These are phyloP conservation scores for Rhinoraja longicauda DNA, from an alignment of 2,797 vertebrate genomes.

Conservation along the genomic window DNA sequence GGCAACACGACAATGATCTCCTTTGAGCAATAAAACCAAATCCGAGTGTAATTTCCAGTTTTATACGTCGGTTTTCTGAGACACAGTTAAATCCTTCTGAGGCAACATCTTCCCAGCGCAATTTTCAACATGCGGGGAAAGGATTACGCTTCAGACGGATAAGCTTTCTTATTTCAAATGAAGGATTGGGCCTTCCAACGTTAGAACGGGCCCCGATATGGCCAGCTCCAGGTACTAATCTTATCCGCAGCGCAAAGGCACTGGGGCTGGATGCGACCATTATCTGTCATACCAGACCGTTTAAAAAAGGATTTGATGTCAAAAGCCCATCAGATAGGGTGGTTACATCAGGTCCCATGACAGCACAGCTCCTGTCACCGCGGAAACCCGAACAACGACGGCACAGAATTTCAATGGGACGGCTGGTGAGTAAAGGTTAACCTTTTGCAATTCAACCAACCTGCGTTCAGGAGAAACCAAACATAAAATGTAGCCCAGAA, in stretches of 20 bases:
- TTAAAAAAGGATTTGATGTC: neutral
- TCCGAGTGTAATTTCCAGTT: too few species aligned
- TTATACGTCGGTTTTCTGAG: neutral
- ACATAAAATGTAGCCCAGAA: neutral
- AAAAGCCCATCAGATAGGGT: neutral
- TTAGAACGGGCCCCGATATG: neutral
- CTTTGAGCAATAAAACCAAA: too few species aligned
- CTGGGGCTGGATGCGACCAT: neutral
- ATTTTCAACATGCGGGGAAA: neutral
- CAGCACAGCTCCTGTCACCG: neutral
- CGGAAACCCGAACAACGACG: neutral
- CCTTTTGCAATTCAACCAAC: conserved; percentile 10
- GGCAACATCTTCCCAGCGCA: neutral
- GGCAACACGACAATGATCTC: neutral
- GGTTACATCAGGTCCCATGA: neutral
- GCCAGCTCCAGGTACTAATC: neutral
- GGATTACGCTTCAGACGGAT: neutral
- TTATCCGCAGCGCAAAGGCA: too few species aligned
- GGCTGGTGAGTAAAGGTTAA: conserved; percentile 13
- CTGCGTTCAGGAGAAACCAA: neutral
- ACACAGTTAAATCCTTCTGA: conserved; percentile 13
- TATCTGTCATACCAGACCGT: neutral
- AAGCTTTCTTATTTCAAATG: neutral
- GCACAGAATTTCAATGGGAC: neutral
- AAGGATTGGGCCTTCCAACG: neutral